phyloP scores from a whole-genome alignment of 2,888 invertebrate genomes.

The Imbricaverruca yamaguchii region DNA sequence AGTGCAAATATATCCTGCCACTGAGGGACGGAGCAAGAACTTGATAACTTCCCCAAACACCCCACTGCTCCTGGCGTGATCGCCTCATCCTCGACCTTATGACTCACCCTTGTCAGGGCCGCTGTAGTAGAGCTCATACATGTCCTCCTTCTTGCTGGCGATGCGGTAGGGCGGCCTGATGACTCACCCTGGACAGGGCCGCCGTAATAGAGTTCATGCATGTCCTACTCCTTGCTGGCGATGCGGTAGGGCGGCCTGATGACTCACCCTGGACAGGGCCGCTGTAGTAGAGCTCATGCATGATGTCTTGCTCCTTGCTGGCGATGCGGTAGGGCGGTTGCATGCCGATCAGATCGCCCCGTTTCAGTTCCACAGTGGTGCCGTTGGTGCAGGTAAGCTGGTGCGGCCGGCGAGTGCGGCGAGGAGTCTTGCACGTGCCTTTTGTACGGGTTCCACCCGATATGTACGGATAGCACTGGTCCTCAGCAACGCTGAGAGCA shows the following conservation, averaged over 20 bases:
- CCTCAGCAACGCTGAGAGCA: conserved; percentile 65
- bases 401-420: conserved; percentile 35
- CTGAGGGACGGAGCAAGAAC: too few species aligned
- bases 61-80: too few species aligned
- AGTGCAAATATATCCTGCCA: too few species aligned
- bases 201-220: conserved; percentile 40
- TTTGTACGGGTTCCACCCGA: conserved; percentile 51
- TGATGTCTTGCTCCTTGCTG: conserved; percentile 61
- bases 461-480: conserved; percentile 70
- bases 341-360: conserved; percentile 37
- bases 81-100: too few species aligned
- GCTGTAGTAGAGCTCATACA: not conserved
- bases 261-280: conserved; percentile 82
- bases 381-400: conserved; percentile 29
- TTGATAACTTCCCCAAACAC: too few species aligned
- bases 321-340: conserved; percentile 63
- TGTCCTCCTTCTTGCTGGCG: not conserved
- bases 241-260: conserved; percentile 54
- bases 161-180: not conserved
- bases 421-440: conserved; percentile 57
- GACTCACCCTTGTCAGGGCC: not conserved
- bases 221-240: conserved; percentile 56
- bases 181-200: not conserved
- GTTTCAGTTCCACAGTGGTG: conserved; percentile 35
- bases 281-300: conserved; percentile 79